Evolutionary conservation across 1,140 invertebrate genomes (phyloP).

Genomic region (Drosophila bocqueti): DNA sequence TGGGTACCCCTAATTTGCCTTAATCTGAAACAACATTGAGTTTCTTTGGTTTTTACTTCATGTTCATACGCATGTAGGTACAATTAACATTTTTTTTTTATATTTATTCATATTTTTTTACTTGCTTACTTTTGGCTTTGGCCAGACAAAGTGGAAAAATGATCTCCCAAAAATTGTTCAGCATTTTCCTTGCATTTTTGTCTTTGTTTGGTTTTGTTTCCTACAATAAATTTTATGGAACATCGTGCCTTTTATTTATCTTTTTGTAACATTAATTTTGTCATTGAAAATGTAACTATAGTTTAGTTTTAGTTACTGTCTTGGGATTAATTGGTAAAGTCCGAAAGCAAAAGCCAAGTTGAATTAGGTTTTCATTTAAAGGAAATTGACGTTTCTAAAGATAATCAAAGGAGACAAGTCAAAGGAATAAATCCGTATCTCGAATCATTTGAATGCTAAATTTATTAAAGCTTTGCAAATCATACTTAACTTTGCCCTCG

Average conservation of each 20-base stretch:
- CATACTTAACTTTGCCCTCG: constrained; percentile 27
- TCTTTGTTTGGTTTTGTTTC: constrained; percentile 47
- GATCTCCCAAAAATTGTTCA: constrained; percentile 72
- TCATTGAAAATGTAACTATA: constrained; percentile 66
- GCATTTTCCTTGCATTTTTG: constrained; percentile 75
- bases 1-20: constrained; percentile 73
- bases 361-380: constrained; percentile 35
- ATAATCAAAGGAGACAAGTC: constrained; percentile 38
- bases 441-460: constrained; percentile 9
- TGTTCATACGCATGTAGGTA: constrained; percentile 63
- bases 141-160: constrained; percentile 75
- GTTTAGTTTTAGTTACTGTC: constrained; percentile 38
- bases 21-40: constrained; percentile 72
- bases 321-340: constrained; percentile 30
- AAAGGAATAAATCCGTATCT: neutral
- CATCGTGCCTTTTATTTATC: constrained; percentile 70
- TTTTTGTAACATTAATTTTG: constrained; percentile 59
- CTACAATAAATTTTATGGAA: constrained; percentile 76
- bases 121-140: constrained; percentile 67
- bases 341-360: constrained; percentile 20
- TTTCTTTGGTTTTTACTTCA: constrained; percentile 66
- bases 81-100: constrained; percentile 56
- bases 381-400: constrained; percentile 21
- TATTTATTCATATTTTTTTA: neutral
- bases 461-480: constrained; percentile 49